Base-by-base conservation (phyloP, 2,888 invertebrate genomes). In the Eilema griseolum region DNA sequence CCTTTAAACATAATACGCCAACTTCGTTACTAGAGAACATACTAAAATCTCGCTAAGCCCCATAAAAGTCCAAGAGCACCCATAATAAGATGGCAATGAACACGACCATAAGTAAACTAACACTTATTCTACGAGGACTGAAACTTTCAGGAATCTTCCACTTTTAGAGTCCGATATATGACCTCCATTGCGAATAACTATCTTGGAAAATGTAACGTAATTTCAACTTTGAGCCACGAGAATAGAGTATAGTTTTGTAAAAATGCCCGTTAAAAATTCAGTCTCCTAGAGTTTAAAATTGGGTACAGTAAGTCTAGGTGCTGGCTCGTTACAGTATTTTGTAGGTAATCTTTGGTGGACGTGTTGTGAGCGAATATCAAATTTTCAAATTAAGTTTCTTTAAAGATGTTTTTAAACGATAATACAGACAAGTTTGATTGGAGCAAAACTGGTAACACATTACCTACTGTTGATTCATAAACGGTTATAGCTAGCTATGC, bases 281-380 rank as follows among this genome's bases (percentile, higher is more conserved):
- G 69, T 67, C 71, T 67, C 67, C 20, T 71, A 77, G 79, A 88
- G 84, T 90, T 90, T 89, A 90, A 90, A 91, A 91, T 90, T 90
- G 88, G 89, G 85, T 86, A 82, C 79, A 84, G 83, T 89, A 88
- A 90, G 87, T 91, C 90, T 86, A 86, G 84, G 83, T 81, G 79
- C 83, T 85, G 78, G 74, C 74, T 74, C 69, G 79, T 83, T 76
- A 72, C 78, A 75, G 72, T 78, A 82, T 81, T 78, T 85, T 81
- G 73, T 70, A 74, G 79, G 70, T 80, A 79, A 81, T 75, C 73
- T 0, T 14, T 41, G 33, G 46, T 68, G 62, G 61, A 23, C 26
- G 61, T 66, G 72, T 57, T 62, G 11, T 11, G 16, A 63, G 70
- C 59, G 28, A 52, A 23, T 0, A 56, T 66, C 67, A 67, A 46